Evolutionary conservation across 2,888 invertebrate species (phyloP).

Genomic region (Nemurella pictetii): DNA sequence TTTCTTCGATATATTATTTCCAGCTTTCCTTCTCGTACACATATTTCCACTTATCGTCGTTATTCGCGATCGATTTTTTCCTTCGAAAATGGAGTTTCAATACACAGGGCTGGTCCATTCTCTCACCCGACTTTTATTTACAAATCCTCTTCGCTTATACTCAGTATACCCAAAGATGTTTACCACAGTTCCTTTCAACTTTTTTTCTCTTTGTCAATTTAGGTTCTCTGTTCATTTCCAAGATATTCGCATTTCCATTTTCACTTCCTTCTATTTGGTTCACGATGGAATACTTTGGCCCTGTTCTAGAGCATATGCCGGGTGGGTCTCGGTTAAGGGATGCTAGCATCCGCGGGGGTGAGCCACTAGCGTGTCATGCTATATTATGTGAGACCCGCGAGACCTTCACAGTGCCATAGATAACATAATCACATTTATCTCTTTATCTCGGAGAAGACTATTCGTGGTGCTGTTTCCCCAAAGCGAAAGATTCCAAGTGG

Average conservation of each 20-base stretch:
- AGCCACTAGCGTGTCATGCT: neutral
- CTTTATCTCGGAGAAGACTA: conserved; percentile 21
- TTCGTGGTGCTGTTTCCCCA: neutral
- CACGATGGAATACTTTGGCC: neutral
- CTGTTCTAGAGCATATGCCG: neutral
- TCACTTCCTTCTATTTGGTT: conserved; percentile 9
- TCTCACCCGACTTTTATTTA: conserved; percentile 18
- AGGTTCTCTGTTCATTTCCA: neutral
- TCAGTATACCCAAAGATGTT: conserved; percentile 4
- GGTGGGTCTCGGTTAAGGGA: neutral
- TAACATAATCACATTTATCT: conserved; percentile 29
- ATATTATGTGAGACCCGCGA: neutral
- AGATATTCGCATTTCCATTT: conserved; percentile 21
- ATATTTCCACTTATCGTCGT: conserved; percentile 21
- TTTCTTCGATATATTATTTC: conserved; percentile 1
- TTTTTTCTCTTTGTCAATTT: conserved; percentile 23
- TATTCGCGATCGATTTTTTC: conserved; percentile 12
- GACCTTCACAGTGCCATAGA: neutral
- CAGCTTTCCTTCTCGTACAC: conserved; percentile 21
- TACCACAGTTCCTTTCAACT: conserved; percentile 12
- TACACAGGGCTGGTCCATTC: conserved; percentile 13
- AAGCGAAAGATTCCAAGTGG: conserved; percentile 4
- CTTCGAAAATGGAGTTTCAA: neutral
- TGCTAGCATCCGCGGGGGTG: neutral
- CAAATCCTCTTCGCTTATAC: conserved; percentile 11